Percentiles rank a stretch among this genome's conserved stretches.
Evolutionary conservation across 2,797 vertebrate species (phyloP).

Genomic region (Poecile montanus): DNA sequence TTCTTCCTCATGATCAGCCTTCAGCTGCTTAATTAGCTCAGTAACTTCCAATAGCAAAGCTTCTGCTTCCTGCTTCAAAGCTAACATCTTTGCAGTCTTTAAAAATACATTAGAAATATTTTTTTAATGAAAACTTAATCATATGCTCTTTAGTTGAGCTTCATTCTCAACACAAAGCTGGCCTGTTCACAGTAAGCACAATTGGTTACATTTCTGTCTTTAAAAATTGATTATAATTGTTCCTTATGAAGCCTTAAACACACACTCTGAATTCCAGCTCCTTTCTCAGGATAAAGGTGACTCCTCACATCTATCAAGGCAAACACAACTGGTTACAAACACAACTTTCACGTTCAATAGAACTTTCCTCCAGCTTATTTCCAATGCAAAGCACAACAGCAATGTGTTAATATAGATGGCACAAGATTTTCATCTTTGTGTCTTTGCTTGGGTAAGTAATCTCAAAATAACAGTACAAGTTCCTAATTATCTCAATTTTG

Average conservation of each 20-base stretch:
- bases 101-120: constrained; percentile 61
- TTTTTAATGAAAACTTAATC: constrained; percentile 36
- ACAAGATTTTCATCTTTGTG: background rate
- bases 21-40: constrained; percentile 84
- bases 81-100: constrained; percentile 42
- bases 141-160: background rate
- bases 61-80: constrained; percentile 80
- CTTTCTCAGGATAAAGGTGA: background rate
- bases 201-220: background rate
- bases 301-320: background rate
- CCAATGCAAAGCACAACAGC: background rate
- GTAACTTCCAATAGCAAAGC: constrained; percentile 82
- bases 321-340: background rate
- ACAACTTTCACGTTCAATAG: background rate
- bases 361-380: background rate
- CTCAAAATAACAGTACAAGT: background rate
- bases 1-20: constrained; percentile 84
- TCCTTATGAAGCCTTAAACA: background rate
- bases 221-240: constrained; percentile 38
- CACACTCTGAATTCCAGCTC: background rate
- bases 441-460: background rate
- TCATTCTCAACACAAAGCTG: background rate
- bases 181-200: background rate
- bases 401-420: background rate
- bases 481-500: background rate